phyloP scores from a whole-genome alignment of 2,888 invertebrate genomes.

The Stenodema calcarata region DNA sequence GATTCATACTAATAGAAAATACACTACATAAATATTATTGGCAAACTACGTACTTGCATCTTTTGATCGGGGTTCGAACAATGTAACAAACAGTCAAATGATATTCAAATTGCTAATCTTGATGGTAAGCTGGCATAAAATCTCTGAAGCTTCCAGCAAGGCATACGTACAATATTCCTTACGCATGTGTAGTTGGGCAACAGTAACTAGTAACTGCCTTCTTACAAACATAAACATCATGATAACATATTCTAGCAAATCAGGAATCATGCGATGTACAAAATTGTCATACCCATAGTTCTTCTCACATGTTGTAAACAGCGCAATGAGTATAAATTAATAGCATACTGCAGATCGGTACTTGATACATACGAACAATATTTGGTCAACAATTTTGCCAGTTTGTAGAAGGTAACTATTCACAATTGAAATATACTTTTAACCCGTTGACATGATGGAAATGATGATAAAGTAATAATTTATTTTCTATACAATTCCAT shows the following conservation, averaged over 20 bases:
- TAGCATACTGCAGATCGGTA: too few species aligned
- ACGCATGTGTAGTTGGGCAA: slow-evolving; percentile 1
- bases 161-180: not conserved
- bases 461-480: too few species aligned
- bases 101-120: not conserved
- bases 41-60: too few species aligned
- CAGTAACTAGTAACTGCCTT: slow-evolving; percentile 23
- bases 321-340: too few species aligned
- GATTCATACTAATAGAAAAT: too few species aligned
- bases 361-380: too few species aligned
- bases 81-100: not conserved
- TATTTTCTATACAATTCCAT: too few species aligned
- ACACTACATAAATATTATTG: too few species aligned
- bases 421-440: too few species aligned
- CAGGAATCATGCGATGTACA: not conserved
- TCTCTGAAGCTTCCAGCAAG: slow-evolving; percentile 1
- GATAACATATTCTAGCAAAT: not conserved
- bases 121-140: not conserved
- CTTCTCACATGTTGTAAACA: not conserved
- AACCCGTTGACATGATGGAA: too few species aligned
- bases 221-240: not conserved
- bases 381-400: too few species aligned
- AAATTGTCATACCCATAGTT: not conserved
- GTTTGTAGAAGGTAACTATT: too few species aligned
- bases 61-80: not conserved